phyloP scores from a whole-genome alignment of 2,888 invertebrate species.

The Thelaira solivaga region DNA sequence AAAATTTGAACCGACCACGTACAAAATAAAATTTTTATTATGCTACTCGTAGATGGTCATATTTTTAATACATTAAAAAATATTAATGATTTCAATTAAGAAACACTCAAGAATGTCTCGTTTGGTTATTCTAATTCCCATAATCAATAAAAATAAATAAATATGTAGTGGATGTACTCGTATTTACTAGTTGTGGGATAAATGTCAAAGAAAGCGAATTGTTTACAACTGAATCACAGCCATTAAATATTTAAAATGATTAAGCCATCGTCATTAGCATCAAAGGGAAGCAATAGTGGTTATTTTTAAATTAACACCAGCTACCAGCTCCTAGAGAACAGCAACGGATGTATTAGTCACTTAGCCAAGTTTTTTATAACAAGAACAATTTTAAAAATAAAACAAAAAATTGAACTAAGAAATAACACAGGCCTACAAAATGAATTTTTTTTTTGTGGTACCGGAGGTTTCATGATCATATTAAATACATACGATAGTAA shows the following conservation, averaged over 20 bases:
- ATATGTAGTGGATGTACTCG: constrained; percentile 7
- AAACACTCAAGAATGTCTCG: constrained; percentile 57
- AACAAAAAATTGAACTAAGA: too few species aligned
- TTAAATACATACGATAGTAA: too few species aligned
- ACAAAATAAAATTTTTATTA: constrained; percentile 30
- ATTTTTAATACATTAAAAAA: constrained; percentile 64
- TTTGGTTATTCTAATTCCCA: not conserved
- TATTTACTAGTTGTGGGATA: not conserved
- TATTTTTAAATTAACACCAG: constrained; percentile 53
- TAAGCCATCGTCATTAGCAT: constrained; percentile 33
- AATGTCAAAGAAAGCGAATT: constrained; percentile 55
- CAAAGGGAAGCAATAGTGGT: constrained; percentile 47
- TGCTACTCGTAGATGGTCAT: constrained; percentile 62
- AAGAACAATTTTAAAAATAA: too few species aligned
- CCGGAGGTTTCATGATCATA: too few species aligned
- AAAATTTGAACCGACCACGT: not conserved
- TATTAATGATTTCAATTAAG: constrained; percentile 77
- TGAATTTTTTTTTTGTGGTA: too few species aligned
- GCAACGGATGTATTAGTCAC: too few species aligned
- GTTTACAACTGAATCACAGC: constrained; percentile 55
- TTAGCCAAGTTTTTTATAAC: too few species aligned
- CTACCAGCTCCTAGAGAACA: too few species aligned
- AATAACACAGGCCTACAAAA: too few species aligned
- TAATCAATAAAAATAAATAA: constrained; percentile 13
- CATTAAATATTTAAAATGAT: constrained; percentile 53